phyloP scores from a whole-genome alignment of 2,888 invertebrate species.

The Caenorhabditis sinica region DNA sequence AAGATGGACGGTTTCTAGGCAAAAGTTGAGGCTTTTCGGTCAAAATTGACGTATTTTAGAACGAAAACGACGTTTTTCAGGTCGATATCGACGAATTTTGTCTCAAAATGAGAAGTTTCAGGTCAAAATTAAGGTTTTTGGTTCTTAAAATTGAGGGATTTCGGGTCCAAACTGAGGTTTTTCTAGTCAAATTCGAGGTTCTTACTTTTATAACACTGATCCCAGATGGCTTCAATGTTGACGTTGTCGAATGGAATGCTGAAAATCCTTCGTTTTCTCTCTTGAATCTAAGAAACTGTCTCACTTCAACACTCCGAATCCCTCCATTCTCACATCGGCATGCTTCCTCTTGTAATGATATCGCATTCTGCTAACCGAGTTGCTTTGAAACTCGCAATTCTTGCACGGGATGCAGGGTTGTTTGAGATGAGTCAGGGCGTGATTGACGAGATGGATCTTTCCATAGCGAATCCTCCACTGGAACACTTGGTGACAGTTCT shows the following conservation, averaged over 20 bases:
- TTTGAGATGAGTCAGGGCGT: background rate
- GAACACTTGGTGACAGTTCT: slow-evolving; percentile 1
- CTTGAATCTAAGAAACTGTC: too few species aligned
- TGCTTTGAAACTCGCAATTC: background rate
- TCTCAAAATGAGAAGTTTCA: too few species aligned
- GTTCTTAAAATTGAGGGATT: too few species aligned
- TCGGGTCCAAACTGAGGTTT: too few species aligned
- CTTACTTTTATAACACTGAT: slow-evolving; percentile 1
- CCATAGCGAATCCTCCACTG: slow-evolving; percentile 1
- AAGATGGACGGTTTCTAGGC: too few species aligned
- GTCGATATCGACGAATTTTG: too few species aligned
- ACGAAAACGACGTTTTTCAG: too few species aligned
- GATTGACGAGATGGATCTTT: background rate
- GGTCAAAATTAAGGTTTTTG: too few species aligned
- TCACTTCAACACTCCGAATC: slow-evolving; percentile 18
- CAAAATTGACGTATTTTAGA: too few species aligned
- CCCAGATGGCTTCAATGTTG: background rate
- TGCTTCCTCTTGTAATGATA: slow-evolving; percentile 13
- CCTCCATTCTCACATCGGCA: background rate
- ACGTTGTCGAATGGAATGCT: background rate
- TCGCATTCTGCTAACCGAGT: background rate
- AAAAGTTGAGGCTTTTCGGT: too few species aligned
- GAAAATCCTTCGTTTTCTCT: background rate
- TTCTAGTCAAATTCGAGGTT: background rate
- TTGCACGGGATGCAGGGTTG: background rate